These are phyloP conservation scores for Cyprinodon brontotheroides DNA, from an alignment of 2,113 vertebrate species.

Conservation along the genomic window DNA sequence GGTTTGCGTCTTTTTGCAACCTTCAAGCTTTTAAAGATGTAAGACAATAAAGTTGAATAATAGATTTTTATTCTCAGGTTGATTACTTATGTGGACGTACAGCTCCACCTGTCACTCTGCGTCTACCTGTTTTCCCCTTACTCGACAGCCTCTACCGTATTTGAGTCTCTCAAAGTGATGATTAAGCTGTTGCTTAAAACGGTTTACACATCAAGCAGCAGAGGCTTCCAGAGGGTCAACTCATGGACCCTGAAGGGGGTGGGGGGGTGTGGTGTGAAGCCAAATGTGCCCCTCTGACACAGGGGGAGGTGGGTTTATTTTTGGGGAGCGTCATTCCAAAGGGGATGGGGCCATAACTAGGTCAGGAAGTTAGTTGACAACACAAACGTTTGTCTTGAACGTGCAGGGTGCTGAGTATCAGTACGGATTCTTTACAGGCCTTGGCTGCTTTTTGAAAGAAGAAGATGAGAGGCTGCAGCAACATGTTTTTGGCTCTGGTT, in stretches of 20 bases:
- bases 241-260: slow-evolving; percentile 19
- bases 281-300: slow-evolving; percentile 18
- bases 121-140: slow-evolving; percentile 79
- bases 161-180: slow-evolving; percentile 83
- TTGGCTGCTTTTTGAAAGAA: slow-evolving; percentile 18
- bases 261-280: not conserved
- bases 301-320: slow-evolving; percentile 71
- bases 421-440: slow-evolving; percentile 38
- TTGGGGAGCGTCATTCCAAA: slow-evolving; percentile 59
- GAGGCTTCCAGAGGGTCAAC: slow-evolving; percentile 60
- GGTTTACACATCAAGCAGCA: slow-evolving; percentile 59
- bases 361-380: slow-evolving; percentile 59
- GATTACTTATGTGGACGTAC: slow-evolving; percentile 60
- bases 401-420: slow-evolving; percentile 30
- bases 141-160: slow-evolving; percentile 78
- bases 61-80: not conserved
- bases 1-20: not conserved
- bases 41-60: not conserved
- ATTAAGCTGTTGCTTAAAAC: slow-evolving; percentile 83
- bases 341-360: slow-evolving; percentile 48
- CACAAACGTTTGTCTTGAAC: slow-evolving; percentile 64
- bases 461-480: slow-evolving; percentile 2
- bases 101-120: slow-evolving; percentile 79
- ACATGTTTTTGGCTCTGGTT: not conserved
- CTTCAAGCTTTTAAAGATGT: not conserved